Evolutionary conservation across 2,797 vertebrate genomes (phyloP), one percentile per base, ranked within the genome.

Genomic region (Ctenochaetus hawaiiensis): DNA sequence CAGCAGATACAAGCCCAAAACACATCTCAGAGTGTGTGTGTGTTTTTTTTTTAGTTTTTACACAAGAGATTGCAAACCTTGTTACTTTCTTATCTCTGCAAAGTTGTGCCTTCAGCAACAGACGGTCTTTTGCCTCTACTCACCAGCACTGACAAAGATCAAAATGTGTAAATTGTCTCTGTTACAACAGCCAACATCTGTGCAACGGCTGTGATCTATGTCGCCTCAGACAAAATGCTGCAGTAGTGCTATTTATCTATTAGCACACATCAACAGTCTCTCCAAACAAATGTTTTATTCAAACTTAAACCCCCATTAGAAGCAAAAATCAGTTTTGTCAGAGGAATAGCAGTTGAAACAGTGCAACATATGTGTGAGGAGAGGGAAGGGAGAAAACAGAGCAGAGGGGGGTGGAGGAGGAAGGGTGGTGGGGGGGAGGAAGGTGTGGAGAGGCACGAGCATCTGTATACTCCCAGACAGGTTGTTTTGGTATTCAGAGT

Each of bases 401-500:
- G 59, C 30, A 62, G 60, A 67, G 81, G 58, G 26, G 58, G 72
- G 65, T 53, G 80, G 53, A 71, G 62, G 64, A 66, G 72, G 53
- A 81, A 51, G 70, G 64, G 41, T 53, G 26, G 26, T 26, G 26
- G 26, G 22, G 59, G 75, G 67, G 58, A 68, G 49, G 88, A 71
- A 82, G 82, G 78, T 77, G 82, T 73, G 69, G 73, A 59, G 75
- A 80, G 75, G 76, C 75, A 78, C 76, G 71, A 89, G 82, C 89
- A 91, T 92, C 87, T 92, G 90, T 85, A 87, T 58, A 81, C 83
- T 86, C 75, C 81, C 85, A 86, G 89, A 91, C 89, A 90, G 84
- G 89, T 92, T 92, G 90, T 89, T 93, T 93, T 92, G 87, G 87
- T 89, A 90, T 88, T 92, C 88, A 75, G 80, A 87, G 87, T 90